Evolutionary conservation across 2,113 vertebrate genomes (phyloP).

Genomic region (Enhydra lutris): DNA sequence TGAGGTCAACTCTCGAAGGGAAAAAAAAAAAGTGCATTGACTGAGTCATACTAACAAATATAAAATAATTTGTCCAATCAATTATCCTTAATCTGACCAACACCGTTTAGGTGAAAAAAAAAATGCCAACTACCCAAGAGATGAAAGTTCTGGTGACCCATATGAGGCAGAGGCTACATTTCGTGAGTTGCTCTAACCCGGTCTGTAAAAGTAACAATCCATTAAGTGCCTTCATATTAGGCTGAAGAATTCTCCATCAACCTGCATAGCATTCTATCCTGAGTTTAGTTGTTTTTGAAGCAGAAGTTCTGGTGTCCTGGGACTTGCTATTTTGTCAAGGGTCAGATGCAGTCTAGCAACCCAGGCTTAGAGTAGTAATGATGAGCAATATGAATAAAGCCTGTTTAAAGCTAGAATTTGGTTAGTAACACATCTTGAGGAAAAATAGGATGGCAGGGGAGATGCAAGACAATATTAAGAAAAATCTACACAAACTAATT

Average conservation of each 20-base stretch:
- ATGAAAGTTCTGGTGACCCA: background rate
- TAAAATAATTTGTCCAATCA: slow-evolving; percentile 1
- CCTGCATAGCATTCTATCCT: background rate
- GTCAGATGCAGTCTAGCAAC: background rate
- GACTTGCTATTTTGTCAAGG: background rate
- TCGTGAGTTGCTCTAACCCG: background rate
- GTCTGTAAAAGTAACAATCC: background rate
- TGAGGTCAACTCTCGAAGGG: slow-evolving; percentile 10
- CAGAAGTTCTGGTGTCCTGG: background rate
- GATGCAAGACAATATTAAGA: background rate
- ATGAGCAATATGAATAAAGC: background rate
- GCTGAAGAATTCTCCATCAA: background rate
- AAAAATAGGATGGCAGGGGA: background rate
- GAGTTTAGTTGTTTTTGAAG: background rate
- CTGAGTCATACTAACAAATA: slow-evolving; percentile 9
- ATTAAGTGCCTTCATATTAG: background rate
- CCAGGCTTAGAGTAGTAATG: background rate
- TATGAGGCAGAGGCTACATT: background rate
- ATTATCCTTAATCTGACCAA: background rate
- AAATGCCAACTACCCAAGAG: background rate
- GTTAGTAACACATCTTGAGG: background rate
- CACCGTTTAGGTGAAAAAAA: background rate
- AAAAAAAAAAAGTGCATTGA: background rate
- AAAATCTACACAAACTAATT: background rate
- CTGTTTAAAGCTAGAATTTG: slow-evolving; percentile 22